Conservation (phyloP, 2,888 invertebrate species). For the Drosophila histrio region DNA sequence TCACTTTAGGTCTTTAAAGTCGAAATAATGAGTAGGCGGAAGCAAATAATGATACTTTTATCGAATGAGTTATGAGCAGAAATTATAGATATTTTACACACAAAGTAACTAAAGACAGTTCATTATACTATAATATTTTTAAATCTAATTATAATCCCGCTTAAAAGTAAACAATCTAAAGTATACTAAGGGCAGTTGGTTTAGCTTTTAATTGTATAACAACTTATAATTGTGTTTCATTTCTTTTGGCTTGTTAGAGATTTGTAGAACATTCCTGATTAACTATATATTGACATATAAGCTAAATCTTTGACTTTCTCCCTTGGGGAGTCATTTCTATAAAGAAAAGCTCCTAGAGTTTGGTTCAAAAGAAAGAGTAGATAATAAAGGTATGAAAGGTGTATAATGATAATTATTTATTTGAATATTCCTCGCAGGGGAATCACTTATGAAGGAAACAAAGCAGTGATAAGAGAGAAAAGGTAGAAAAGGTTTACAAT, state of each 20-base stretch:
- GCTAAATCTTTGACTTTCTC: too few species aligned
- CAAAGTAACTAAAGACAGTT: not conserved
- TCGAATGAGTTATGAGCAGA: not conserved
- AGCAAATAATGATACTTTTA: constrained; percentile 8
- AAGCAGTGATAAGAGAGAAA: not conserved
- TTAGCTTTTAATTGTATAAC: too few species aligned
- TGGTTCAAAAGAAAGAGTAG: not conserved
- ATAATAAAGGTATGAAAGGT: not conserved
- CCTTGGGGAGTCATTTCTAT: too few species aligned
- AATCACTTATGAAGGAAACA: not conserved
- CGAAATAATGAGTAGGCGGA: constrained; percentile 1
- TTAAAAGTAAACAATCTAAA: too few species aligned
- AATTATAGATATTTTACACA: not conserved
- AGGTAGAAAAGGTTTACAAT: not conserved
- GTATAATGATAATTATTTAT: not conserved
- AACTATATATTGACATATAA: too few species aligned
- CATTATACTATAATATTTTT: not conserved
- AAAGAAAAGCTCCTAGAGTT: too few species aligned
- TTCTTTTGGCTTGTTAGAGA: too few species aligned
- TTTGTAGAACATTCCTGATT: too few species aligned
- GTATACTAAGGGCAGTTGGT: too few species aligned
- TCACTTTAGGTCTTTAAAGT: constrained; percentile 6
- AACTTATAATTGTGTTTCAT: too few species aligned
- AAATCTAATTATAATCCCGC: too few species aligned
- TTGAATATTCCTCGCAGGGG: not conserved